Conservation (phyloP, 2,888 invertebrate genomes). For the Aleiodes alternator region DNA sequence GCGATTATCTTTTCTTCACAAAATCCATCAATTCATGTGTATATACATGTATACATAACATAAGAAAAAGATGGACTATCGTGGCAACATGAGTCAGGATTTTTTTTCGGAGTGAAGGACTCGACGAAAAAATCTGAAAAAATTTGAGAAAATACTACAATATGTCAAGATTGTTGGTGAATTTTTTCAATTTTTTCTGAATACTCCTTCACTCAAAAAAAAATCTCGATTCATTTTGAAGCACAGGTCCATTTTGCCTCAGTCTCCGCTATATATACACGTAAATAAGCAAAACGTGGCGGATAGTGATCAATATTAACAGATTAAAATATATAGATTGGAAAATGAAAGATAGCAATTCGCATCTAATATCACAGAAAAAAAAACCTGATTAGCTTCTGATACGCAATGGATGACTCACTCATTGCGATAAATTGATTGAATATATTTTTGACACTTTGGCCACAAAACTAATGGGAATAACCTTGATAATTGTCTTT, state of each 20-base stretch:
- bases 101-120: no score
- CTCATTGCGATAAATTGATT: neutral
- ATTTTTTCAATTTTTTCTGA: no score
- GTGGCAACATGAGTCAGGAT: no score
- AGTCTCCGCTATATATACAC: neutral
- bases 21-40: neutral
- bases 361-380: neutral
- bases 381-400: neutral
- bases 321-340: neutral
- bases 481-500: neutral
- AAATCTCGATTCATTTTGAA: no score
- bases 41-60: no score
- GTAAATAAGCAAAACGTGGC: neutral
- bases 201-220: no score
- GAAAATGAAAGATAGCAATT: slow-evolving; percentile 1
- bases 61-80: slow-evolving; percentile 2
- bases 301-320: neutral
- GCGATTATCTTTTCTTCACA: neutral
- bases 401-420: slow-evolving; percentile 36
- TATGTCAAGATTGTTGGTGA: no score
- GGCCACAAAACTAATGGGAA: neutral
- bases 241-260: no score
- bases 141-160: no score
- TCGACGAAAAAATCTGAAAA: no score
- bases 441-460: slow-evolving; percentile 17